Conservation (phyloP, 2,113 vertebrate genomes). For the Eudyptes chrysolophus region DNA sequence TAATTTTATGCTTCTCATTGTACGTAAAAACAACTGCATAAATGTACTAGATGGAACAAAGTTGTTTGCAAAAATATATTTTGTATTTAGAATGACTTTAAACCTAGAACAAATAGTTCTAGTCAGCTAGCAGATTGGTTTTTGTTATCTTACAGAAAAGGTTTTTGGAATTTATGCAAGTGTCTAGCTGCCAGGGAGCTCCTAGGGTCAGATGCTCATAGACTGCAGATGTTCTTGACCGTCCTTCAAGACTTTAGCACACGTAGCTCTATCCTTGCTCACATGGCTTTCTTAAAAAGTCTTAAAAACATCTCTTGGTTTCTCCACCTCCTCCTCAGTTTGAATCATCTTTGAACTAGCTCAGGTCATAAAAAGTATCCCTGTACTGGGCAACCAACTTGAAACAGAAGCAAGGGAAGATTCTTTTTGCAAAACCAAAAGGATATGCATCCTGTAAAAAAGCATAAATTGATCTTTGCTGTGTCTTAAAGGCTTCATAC, state of each 20-base stretch:
- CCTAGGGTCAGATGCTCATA: background rate
- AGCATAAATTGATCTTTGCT: fast-evolving
- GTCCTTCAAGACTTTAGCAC: background rate
- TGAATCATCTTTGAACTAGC: background rate
- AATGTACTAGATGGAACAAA: background rate
- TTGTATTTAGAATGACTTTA: background rate
- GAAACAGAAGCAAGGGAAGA: background rate
- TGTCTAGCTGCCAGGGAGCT: background rate
- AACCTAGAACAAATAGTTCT: background rate
- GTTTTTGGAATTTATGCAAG: background rate
- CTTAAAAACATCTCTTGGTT: background rate
- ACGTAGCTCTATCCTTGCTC: background rate
- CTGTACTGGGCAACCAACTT: background rate
- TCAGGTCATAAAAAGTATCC: background rate
- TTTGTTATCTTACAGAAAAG: background rate
- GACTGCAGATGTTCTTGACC: background rate
- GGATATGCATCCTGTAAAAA: background rate
- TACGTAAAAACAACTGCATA: background rate
- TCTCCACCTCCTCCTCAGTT: background rate
- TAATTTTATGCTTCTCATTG: background rate
- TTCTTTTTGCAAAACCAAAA: background rate
- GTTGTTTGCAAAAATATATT: background rate
- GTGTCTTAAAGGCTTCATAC: background rate
- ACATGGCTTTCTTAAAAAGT: background rate
- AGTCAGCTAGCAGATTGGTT: background rate